Conservation (phyloP, 2,113 vertebrate species). For the Syngnathus typhle region DNA sequence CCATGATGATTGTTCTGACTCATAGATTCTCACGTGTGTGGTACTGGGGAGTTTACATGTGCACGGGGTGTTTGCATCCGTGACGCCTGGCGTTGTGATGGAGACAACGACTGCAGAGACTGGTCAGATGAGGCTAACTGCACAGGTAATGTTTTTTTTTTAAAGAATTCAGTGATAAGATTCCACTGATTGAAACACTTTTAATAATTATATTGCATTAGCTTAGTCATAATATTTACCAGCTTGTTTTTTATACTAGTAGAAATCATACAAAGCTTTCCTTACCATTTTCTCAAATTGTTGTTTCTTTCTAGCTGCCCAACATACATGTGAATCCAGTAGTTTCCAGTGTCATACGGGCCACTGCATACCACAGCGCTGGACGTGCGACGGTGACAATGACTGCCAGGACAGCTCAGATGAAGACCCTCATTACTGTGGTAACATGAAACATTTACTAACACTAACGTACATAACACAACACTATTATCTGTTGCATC, state of each 20-base stretch:
- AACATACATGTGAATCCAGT: constrained; percentile 88
- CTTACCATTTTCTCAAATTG: not conserved
- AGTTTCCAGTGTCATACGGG: constrained; percentile 94
- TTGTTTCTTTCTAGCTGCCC: constrained; percentile 73
- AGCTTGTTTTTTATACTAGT: not conserved
- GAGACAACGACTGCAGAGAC: constrained; percentile 96
- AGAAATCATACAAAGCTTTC: not conserved
- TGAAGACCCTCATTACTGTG: constrained; percentile 78
- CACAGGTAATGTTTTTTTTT: constrained; percentile 69
- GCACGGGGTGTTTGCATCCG: constrained; percentile 91
- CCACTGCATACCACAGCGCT: constrained; percentile 93
- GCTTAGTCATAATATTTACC: not conserved
- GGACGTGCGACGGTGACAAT: constrained; percentile 88
- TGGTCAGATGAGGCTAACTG: constrained; percentile 97
- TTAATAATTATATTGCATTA: not conserved
- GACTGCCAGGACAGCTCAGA: constrained; percentile 94
- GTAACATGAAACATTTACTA: constrained; percentile 48
- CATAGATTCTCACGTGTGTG: constrained; percentile 86
- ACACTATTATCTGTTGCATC: not conserved
- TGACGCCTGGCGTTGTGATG: constrained; percentile 90
- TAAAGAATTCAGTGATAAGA: not conserved
- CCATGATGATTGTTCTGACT: not conserved
- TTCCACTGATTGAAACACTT: not conserved
- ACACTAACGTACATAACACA: not conserved
- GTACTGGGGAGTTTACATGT: constrained; percentile 83